Conservation (phyloP, 2,888 invertebrate genomes). For the Eubasilissa splendida region DNA sequence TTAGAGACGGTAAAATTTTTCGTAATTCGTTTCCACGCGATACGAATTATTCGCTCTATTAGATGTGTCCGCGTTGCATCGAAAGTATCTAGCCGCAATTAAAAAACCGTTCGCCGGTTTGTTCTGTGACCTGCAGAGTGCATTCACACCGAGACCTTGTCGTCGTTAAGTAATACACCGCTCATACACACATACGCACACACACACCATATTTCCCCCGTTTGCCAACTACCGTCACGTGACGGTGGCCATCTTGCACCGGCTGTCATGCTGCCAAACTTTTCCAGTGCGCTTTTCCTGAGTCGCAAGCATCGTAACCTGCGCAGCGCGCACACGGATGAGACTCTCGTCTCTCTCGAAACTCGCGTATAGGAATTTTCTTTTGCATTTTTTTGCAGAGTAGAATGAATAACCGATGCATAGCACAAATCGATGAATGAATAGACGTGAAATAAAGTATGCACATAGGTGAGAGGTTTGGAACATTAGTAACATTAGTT, state of each 20-base stretch:
- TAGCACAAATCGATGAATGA: too few species aligned
- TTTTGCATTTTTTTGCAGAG: too few species aligned
- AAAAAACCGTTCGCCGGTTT: conserved; percentile 18
- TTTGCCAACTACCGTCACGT: conserved; percentile 24
- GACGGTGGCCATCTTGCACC: conserved; percentile 11
- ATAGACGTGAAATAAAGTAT: too few species aligned
- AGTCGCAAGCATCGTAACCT: not conserved
- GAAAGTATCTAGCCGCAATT: not conserved
- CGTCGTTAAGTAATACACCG: conserved; percentile 36
- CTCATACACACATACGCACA: conserved; percentile 12
- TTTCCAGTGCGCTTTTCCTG: conserved; percentile 22
- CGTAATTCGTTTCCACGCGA: not conserved
- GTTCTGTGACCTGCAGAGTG: conserved; percentile 38
- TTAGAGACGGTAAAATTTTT: too few species aligned
- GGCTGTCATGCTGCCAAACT: conserved; percentile 8
- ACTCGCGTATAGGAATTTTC: too few species aligned
- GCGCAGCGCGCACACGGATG: not conserved
- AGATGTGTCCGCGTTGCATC: too few species aligned
- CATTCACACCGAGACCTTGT: conserved; percentile 42
- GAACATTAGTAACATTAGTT: too few species aligned
- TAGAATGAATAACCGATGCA: too few species aligned
- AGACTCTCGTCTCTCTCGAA: too few species aligned
- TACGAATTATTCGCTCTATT: not conserved
- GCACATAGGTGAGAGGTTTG: too few species aligned
- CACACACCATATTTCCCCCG: conserved; percentile 30